Conservation (phyloP, 2,113 vertebrate species). For the Pluvialis apricaria region DNA sequence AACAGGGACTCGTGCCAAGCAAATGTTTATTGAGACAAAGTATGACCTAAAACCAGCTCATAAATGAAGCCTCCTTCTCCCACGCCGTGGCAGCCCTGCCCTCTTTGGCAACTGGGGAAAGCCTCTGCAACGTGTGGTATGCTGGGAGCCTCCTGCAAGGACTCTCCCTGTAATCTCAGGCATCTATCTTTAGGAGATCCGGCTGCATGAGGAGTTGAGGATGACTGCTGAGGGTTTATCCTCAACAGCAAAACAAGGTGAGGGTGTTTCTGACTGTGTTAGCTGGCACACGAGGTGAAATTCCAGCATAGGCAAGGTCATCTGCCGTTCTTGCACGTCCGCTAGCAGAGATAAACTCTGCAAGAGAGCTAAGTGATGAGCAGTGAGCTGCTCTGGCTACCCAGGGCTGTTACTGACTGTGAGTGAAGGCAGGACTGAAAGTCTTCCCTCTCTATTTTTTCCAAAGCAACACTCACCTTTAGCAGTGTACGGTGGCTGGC, state of each 20-base stretch:
- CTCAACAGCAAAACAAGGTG: background rate
- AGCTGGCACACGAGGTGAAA: background rate
- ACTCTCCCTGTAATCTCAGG: background rate
- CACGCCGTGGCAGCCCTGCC: background rate
- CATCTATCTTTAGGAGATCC: background rate
- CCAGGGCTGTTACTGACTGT: background rate
- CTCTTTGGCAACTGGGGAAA: slow-evolving; percentile 15
- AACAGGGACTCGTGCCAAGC: background rate
- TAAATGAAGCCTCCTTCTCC: background rate
- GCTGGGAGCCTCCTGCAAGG: slow-evolving; percentile 19
- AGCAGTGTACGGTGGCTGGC: background rate
- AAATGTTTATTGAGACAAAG: background rate
- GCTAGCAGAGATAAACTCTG: background rate
- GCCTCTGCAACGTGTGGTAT: background rate
- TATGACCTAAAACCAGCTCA: background rate
- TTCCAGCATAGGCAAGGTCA: background rate
- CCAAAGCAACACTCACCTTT: background rate
- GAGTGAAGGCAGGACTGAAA: background rate
- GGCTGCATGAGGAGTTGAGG: background rate
- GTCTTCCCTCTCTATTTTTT: background rate
- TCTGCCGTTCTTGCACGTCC: background rate
- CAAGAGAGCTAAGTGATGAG: background rate
- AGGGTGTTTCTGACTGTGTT: background rate
- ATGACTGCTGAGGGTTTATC: background rate
- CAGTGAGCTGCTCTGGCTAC: background rate